These are phyloP conservation scores for Pongo pygmaeus DNA, from an alignment of 2,113 vertebrate genomes.

Conservation along the genomic window DNA sequence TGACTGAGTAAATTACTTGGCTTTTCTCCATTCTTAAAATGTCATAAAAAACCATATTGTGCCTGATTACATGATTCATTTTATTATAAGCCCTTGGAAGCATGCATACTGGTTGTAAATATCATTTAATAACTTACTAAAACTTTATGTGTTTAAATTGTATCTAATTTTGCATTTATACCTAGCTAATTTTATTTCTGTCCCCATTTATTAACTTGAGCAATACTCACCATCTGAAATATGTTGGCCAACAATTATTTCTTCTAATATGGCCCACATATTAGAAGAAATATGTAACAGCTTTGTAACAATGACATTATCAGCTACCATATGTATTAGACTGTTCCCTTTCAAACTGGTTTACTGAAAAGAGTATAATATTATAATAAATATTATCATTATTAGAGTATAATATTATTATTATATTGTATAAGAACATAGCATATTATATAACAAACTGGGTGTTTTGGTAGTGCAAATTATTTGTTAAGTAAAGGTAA, in stretches of 20 bases:
- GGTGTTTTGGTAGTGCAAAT: neutral
- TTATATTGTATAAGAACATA: neutral
- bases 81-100: neutral
- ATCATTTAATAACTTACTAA: neutral
- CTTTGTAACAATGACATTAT: neutral
- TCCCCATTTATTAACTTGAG: neutral
- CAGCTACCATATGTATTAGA: neutral
- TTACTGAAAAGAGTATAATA: neutral
- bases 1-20: neutral
- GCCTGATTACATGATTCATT: neutral
- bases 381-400: neutral
- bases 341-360: neutral
- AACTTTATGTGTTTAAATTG: neutral
- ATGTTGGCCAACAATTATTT: neutral
- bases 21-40: constrained; percentile 28
- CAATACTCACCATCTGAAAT: neutral
- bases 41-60: neutral
- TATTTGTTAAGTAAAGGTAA: constrained; percentile 13
- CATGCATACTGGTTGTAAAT: neutral
- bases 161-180: neutral
- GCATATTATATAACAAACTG: neutral
- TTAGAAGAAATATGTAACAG: neutral
- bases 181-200: neutral
- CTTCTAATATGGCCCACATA: neutral
- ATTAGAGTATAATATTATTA: neutral